Evolutionary conservation across 1,140 invertebrate species (phyloP).

Genomic region (Drosophila baimaii): DNA sequence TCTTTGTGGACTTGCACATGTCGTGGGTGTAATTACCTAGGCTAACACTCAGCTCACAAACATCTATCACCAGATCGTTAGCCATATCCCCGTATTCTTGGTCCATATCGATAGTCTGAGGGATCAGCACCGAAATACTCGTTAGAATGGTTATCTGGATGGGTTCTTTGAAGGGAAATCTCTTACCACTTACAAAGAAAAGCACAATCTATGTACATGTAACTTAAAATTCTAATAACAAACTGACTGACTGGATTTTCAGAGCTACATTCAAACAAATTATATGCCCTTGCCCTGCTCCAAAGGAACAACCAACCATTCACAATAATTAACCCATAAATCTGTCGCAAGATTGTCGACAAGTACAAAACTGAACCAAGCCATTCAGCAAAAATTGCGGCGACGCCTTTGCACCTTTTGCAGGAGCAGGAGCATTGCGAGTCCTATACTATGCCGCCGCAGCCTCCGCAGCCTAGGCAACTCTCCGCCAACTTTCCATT

Average conservation of each 20-base stretch:
- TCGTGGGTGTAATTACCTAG: conserved; percentile 19
- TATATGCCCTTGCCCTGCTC: not conserved
- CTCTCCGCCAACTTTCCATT: conserved; percentile 63
- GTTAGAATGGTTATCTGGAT: not conserved
- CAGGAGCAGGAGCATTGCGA: conserved; percentile 22
- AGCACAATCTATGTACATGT: conserved; percentile 7
- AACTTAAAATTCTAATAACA: conserved; percentile 2
- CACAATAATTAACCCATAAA: conserved; percentile 77
- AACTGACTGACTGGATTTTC: conserved; percentile 15
- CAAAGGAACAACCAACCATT: conserved; percentile 15
- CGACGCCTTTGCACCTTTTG: conserved; percentile 48
- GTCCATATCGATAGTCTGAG: not conserved
- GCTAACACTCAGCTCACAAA: conserved; percentile 18
- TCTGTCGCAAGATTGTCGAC: conserved; percentile 72
- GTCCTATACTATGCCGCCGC: conserved; percentile 14
- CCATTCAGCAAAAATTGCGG: conserved; percentile 66
- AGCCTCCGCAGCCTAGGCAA: conserved; percentile 48
- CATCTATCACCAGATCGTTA: conserved; percentile 5
- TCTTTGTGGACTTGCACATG: not conserved
- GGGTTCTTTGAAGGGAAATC: not conserved
- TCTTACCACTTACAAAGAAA: conserved; percentile 12
- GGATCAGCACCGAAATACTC: too few species aligned
- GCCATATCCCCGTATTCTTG: not conserved
- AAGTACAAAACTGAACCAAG: conserved; percentile 61
- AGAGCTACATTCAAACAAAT: conserved; percentile 22